These are phyloP conservation scores for Phenganax subtilis DNA, from an alignment of 92 coral and sea anemone species.

Conservation along the genomic window DNA sequence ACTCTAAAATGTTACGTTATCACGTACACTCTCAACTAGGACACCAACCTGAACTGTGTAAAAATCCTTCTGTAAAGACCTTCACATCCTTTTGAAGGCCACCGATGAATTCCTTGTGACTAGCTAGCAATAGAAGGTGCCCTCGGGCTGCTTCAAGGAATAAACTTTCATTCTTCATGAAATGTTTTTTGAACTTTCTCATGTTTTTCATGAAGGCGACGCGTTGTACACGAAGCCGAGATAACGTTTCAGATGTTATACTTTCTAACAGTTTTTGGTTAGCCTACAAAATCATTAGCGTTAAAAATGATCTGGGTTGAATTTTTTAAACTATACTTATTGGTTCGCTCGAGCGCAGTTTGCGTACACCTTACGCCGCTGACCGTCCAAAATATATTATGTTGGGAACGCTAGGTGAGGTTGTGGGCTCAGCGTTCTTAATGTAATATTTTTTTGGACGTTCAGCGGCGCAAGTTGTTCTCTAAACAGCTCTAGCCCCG, in stretches of 20 bases:
- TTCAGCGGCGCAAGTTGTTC: no score
- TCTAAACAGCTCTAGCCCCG: no score
- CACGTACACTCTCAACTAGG: not conserved
- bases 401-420: no score
- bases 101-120: conserved; percentile 6
- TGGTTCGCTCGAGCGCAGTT: no score
- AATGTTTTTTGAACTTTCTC: not conserved
- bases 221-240: conserved; percentile 17
- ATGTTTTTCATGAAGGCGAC: conserved; percentile 24
- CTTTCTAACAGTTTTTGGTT: conserved; percentile 16
- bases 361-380: no score
- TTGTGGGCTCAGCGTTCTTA: no score
- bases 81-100: conserved; percentile 22
- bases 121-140: not conserved
- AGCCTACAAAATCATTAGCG: not conserved
- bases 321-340: no score
- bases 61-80: conserved; percentile 22
- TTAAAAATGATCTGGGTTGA: not conserved
- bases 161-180: conserved; percentile 14
- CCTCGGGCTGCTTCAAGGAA: conserved; percentile 5
- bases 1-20: not conserved
- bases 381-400: no score
- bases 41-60: conserved; percentile 1
- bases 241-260: conserved; percentile 14
- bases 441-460: no score